These are phyloP conservation scores for Hedychridium roseum DNA, from an alignment of 2,888 invertebrate species.

Conservation along the genomic window DNA sequence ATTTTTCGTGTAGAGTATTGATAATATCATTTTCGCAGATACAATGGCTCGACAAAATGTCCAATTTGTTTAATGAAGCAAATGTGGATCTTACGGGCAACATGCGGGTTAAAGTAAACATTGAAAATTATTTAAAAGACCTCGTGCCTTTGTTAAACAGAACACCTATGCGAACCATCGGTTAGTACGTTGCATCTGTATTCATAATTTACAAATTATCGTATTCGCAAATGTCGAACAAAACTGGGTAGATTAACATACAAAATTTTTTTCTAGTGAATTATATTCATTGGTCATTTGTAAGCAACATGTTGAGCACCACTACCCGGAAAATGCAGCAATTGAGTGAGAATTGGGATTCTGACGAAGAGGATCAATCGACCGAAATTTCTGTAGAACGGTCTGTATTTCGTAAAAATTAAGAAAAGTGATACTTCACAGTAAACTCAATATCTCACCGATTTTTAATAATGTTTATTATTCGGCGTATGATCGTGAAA, in stretches of 20 bases:
- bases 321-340: conserved; percentile 20
- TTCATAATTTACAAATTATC: not conserved
- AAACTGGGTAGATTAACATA: not conserved
- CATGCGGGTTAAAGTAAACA: not conserved
- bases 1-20: not conserved
- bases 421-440: no score
- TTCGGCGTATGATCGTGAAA: no score
- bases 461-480: no score
- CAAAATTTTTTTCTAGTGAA: conserved; percentile 21
- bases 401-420: no score
- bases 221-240: not conserved
- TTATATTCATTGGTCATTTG: conserved; percentile 35
- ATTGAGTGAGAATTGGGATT: not conserved
- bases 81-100: not conserved
- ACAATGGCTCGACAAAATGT: conserved; percentile 1
- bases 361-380: not conserved
- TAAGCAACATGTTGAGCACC: conserved; percentile 22
- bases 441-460: no score
- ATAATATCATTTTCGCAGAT: not conserved
- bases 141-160: conserved; percentile 17
- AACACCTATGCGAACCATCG: conserved; percentile 25
- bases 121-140: conserved; percentile 2
- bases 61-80: conserved; percentile 5
- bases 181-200: conserved; percentile 11
- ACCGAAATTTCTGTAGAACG: no score